Evolutionary conservation across 2,797 vertebrate genomes (phyloP).

Genomic region (Ispidina lecontei): DNA sequence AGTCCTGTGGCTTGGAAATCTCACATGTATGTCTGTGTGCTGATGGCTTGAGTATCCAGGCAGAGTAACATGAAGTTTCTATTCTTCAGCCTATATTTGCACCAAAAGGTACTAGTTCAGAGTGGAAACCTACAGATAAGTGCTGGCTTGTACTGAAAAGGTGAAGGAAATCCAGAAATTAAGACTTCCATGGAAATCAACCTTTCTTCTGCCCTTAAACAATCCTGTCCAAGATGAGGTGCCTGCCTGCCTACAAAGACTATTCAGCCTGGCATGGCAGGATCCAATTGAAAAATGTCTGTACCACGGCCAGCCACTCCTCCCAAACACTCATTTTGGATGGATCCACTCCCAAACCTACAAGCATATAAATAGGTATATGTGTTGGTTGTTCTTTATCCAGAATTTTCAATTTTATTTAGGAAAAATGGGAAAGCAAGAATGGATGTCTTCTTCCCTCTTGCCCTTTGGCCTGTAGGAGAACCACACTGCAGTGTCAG

Average conservation of each 20-base stretch:
- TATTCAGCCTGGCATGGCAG: neutral
- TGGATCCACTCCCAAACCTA: neutral
- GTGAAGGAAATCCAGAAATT: neutral
- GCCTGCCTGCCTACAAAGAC: neutral
- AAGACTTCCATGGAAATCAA: neutral
- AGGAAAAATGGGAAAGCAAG: neutral
- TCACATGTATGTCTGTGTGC: neutral
- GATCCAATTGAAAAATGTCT: neutral
- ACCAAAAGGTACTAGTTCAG: neutral
- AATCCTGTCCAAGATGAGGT: neutral
- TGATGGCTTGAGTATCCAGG: neutral
- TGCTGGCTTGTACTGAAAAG: neutral
- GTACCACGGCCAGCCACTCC: neutral
- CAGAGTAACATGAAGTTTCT: neutral
- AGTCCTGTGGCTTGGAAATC: neutral
- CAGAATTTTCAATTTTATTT: neutral
- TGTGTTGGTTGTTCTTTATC: neutral
- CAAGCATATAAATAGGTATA: neutral
- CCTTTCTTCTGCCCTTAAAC: neutral
- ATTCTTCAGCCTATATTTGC: neutral
- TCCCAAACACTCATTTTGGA: neutral
- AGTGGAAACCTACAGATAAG: neutral
- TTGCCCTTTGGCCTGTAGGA: neutral
- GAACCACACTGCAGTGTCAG: neutral
- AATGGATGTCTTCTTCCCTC: neutral